Percentiles rank a stretch among this genome's conserved stretches.
Conservation (phyloP, 2,797 vertebrate genomes). For the Cirrhinus molitorella region DNA sequence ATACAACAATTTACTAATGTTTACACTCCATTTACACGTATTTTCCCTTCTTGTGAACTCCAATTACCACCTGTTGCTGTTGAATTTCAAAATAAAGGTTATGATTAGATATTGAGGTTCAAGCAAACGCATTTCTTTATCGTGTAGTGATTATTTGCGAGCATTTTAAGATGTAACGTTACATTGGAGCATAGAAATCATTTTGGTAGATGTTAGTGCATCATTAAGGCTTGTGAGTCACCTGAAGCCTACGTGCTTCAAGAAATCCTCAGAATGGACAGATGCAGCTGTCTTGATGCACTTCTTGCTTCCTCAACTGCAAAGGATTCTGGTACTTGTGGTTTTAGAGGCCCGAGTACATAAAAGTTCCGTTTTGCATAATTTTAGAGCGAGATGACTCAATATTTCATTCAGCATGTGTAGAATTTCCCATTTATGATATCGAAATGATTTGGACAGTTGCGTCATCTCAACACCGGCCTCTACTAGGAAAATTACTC, state of each 20-base stretch:
- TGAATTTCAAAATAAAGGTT: not conserved
- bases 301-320: conserved; percentile 24
- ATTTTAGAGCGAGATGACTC: not conserved
- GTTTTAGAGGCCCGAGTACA: not conserved
- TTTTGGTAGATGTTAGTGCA: too few species aligned
- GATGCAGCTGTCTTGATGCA: not conserved
- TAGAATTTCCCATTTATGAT: not conserved
- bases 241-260: conserved; percentile 42
- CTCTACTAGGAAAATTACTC: rapidly evolving
- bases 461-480: not conserved
- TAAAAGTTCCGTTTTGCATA: not conserved
- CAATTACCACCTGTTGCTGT: conserved; percentile 10
- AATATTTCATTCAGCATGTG: not conserved
- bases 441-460: not conserved
- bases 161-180: not conserved
- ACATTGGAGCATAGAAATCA: not conserved
- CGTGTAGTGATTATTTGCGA: not conserved
- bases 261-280: not conserved
- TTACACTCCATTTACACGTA: not conserved
- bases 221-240: not conserved
- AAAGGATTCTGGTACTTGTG: conserved; percentile 56
- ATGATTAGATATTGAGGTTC: not conserved
- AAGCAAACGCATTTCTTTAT: not conserved
- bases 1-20: not conserved
- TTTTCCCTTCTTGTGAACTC: too few species aligned